Conservation (phyloP, 2,113 vertebrate genomes). For the Esox niger region DNA sequence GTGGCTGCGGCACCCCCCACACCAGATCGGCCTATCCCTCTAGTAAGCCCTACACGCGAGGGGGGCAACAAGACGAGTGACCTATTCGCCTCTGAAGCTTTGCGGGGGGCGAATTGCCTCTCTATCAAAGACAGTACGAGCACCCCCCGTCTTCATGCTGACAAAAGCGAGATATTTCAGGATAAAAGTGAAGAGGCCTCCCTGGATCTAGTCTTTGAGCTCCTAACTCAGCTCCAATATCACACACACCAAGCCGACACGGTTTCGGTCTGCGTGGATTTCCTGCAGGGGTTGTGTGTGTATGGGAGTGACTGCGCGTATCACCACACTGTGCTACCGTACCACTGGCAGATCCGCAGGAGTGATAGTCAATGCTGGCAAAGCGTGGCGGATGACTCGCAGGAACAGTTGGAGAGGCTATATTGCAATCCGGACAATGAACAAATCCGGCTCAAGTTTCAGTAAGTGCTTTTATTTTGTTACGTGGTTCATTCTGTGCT, state of each 20-base stretch:
- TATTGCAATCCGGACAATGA: constrained; percentile 99
- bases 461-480: constrained; percentile 77
- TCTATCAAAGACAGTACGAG: constrained; percentile 72
- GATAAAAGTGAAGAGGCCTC: constrained; percentile 97
- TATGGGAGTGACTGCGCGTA: constrained; percentile 91
- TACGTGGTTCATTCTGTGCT: constrained; percentile 2
- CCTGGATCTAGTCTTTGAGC: constrained; percentile 94
- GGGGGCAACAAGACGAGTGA: constrained; percentile 79
- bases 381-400: constrained; percentile 90
- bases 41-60: constrained; percentile 66
- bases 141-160: constrained; percentile 46
- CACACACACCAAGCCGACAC: constrained; percentile 92
- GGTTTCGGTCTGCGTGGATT: constrained; percentile 92
- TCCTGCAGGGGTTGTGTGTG: constrained; percentile 88
- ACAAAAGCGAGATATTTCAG: constrained; percentile 87
- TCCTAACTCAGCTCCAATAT: constrained; percentile 96
- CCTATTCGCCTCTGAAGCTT: constrained; percentile 74
- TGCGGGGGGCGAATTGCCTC: constrained; percentile 66
- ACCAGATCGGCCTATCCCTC: constrained; percentile 51
- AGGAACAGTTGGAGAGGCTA: constrained; percentile 97
- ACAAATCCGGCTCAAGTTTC: constrained; percentile 86
- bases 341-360: constrained; percentile 94
- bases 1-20: constrained; percentile 56
- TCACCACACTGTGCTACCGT: constrained; percentile 94
- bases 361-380: constrained; percentile 85